These are phyloP conservation scores for Anastatus disparis DNA, from an alignment of 1,140 invertebrate species.

Conservation along the genomic window DNA sequence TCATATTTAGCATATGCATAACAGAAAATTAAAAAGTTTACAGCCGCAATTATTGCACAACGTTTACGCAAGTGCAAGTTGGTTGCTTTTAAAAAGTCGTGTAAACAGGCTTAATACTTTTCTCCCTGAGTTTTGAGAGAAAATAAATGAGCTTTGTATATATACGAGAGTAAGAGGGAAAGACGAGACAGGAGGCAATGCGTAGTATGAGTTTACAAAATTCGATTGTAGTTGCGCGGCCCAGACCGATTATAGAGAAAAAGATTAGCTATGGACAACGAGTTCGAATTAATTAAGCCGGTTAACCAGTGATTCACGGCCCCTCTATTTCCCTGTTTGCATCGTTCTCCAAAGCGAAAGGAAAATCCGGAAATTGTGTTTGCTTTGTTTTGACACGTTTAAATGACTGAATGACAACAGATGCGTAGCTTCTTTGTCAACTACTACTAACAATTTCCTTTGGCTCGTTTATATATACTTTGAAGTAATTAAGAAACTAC, in stretches of 20 bases:
- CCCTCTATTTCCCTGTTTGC: no score
- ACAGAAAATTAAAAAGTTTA: conserved; percentile 15
- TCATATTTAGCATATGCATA: background rate
- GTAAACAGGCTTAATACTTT: conserved; percentile 13
- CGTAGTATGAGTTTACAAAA: conserved; percentile 43
- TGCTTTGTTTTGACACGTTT: no score
- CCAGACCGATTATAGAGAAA: conserved; percentile 42
- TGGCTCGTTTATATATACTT: no score
- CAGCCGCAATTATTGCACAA: background rate
- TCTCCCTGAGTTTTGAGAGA: no score
- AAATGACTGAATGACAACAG: no score
- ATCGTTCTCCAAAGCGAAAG: conserved; percentile 48
- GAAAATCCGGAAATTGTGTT: conserved; percentile 40
- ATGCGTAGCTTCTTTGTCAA: no score
- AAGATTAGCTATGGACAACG: conserved; percentile 46
- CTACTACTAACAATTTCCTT: no score
- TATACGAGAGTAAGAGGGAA: background rate
- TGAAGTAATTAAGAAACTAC: no score
- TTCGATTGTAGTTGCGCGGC: conserved; percentile 36
- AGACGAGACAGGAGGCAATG: background rate
- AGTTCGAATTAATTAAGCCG: conserved; percentile 52
- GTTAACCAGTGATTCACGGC: conserved; percentile 38
- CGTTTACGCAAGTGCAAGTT: background rate
- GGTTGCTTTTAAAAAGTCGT: background rate
- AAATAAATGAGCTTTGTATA: background rate